These are phyloP conservation scores for Plemyria rubiginata DNA, from an alignment of 2,888 invertebrate genomes.

Conservation along the genomic window DNA sequence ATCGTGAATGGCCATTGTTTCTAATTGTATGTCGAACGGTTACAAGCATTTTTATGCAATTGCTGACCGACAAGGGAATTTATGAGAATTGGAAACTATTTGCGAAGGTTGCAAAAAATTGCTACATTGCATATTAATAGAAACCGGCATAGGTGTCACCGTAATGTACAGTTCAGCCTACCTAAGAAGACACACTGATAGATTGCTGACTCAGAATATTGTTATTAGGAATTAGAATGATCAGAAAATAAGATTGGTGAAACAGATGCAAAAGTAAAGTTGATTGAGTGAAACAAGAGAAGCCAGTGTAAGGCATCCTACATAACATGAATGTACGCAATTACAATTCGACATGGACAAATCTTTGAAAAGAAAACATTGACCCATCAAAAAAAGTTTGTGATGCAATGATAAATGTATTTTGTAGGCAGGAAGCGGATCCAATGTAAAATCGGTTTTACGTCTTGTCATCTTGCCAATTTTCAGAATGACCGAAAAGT, in stretches of 20 bases:
- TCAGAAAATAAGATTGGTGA: no score
- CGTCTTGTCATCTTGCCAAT: constrained; percentile 59
- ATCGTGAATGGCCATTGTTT: constrained; percentile 41
- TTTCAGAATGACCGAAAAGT: constrained; percentile 52
- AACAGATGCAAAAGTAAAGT: no score
- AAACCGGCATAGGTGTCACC: no score
- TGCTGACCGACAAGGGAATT: constrained; percentile 14
- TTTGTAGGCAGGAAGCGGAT: constrained; percentile 17
- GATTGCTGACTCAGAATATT: no score
- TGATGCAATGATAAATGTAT: neutral
- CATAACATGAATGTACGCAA: no score
- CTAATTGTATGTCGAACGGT: constrained; percentile 25
- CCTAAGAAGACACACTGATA: no score
- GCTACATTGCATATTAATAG: neutral
- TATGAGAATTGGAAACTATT: constrained; percentile 6
- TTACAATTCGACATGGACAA: no score
- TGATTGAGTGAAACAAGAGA: no score
- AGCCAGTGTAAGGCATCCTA: no score
- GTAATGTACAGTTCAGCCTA: no score
- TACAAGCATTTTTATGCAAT: constrained; percentile 32
- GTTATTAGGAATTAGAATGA: no score
- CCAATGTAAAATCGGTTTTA: constrained; percentile 29
- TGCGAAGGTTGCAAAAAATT: neutral
- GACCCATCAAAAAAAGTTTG: neutral
- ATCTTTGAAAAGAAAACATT: neutral